Percentiles rank a stretch among this genome's conserved stretches.
phyloP scores from a whole-genome alignment of 2,888 invertebrate genomes.

The Oscheius sp. region DNA sequence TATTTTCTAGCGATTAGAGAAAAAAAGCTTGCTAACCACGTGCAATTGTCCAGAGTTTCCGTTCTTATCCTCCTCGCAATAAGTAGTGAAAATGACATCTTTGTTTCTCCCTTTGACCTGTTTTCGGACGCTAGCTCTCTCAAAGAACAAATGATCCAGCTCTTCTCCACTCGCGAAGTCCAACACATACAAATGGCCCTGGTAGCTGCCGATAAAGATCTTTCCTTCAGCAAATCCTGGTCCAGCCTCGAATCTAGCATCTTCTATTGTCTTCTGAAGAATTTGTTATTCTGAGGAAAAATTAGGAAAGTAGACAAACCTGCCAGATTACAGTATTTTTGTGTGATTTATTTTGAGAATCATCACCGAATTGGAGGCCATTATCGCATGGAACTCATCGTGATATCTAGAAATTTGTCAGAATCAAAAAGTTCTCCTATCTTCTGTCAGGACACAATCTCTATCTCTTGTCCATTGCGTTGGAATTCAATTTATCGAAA shows the following conservation, averaged over 20 bases:
- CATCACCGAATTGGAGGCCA: constrained; percentile 15
- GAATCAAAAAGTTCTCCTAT: not conserved
- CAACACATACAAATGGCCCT: not conserved
- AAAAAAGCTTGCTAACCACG: not conserved
- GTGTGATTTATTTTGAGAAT: not conserved
- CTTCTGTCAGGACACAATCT: not conserved
- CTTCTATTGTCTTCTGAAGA: not conserved
- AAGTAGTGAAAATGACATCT: not conserved
- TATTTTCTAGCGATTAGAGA: not conserved
- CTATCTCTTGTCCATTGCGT: not conserved
- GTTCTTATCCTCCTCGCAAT: not conserved
- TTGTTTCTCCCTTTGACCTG: not conserved
- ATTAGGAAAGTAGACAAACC: not conserved
- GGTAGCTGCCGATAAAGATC: not conserved
- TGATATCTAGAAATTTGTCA: not conserved
- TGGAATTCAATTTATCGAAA: not conserved
- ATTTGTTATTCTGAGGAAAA: not conserved
- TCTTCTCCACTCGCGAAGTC: not conserved
- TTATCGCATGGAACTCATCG: not conserved
- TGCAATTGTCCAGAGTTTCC: too few species aligned
- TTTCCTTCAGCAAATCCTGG: not conserved
- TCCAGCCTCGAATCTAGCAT: constrained; percentile 7
- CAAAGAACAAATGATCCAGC: not conserved
- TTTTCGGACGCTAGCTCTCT: not conserved
- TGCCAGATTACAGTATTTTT: not conserved